Conservation (phyloP, 2,888 invertebrate genomes). For the Eupeodes luniger region DNA sequence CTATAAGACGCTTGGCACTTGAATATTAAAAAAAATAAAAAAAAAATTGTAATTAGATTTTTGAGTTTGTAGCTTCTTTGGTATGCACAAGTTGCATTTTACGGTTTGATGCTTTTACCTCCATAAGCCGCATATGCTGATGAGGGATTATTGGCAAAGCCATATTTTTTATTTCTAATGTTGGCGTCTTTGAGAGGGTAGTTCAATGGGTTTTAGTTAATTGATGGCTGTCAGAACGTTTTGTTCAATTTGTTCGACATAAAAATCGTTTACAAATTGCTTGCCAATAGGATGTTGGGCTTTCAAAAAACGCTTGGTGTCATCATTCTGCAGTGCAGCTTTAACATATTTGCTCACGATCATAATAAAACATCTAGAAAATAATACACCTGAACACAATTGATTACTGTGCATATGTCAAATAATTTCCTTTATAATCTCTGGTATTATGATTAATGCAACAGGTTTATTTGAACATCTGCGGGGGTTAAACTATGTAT, state of each 20-base stretch:
- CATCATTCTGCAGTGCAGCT: background rate
- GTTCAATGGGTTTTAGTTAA: conserved; percentile 47
- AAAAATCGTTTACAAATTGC: conserved; percentile 15
- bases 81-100: conserved; percentile 17
- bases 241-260: conserved; percentile 41
- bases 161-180: background rate
- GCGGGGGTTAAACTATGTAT: background rate
- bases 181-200: conserved; percentile 35
- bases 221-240: conserved; percentile 56
- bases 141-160: conserved; percentile 14
- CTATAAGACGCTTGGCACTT: conserved; percentile 19
- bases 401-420: conserved; percentile 32
- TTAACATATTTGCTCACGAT: background rate
- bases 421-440: conserved; percentile 23
- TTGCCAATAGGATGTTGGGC: conserved; percentile 43
- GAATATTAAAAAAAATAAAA: background rate
- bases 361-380: conserved; percentile 4
- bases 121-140: background rate
- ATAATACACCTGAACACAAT: conserved; percentile 28
- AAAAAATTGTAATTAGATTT: conserved; percentile 38
- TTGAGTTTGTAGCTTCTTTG: background rate
- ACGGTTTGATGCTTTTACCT: background rate
- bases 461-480: conserved; percentile 41
- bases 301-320: background rate
- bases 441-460: conserved; percentile 28